Evolutionary conservation across 2,888 invertebrate species (phyloP), one percentile per base, ranked within the genome.

Genomic region (Tanytarsus gracilentus): DNA sequence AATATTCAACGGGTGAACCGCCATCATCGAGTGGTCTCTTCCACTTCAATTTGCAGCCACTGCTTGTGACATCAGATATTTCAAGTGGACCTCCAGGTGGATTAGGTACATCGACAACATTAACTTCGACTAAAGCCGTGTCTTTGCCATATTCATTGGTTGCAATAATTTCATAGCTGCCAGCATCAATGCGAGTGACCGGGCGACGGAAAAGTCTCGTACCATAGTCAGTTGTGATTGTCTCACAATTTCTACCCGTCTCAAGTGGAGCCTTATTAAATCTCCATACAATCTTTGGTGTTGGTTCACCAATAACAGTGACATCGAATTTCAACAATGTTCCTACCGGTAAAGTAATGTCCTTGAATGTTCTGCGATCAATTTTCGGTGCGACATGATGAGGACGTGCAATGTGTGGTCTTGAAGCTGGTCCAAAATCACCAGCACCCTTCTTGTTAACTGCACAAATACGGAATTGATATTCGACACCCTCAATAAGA

Each of bases 381-480:
- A 99, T 98, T 77, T 90, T 91, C 16, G 98, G 98, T 64, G 96
- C 93, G 72, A 96, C 75, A 77, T 85, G 90, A 64, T 92, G 80
- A 0, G 92, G 91, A 70, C 91, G 91, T 59, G 91, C 91, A 61
- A 82, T 77, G 74, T 93, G 91, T 68, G 82, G 83, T 75, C 90
- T 91, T 74, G 89, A 86, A 21, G 88, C 78, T 61, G 91, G 90
- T 7, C 94, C 92, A 0, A 96, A 92, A 66, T 92, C 90, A 67
- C 96, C 91, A 69, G 85, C 85, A 0, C 99, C 99, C 8, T 92
- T 95, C 72, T 92, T 91, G 76, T 99, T 99, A 60, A 96, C 78
- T 7, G 98, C 98, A 65, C 93, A 83, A 27, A 98, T 86, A 27
- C 97, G 84, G 85, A 97, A 98, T 74, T 96, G 95, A 72, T 95